Evolutionary conservation across 1,140 invertebrate genomes (phyloP), one percentile per base, ranked within the genome.

Genomic region (Dreissena rostriformis): DNA sequence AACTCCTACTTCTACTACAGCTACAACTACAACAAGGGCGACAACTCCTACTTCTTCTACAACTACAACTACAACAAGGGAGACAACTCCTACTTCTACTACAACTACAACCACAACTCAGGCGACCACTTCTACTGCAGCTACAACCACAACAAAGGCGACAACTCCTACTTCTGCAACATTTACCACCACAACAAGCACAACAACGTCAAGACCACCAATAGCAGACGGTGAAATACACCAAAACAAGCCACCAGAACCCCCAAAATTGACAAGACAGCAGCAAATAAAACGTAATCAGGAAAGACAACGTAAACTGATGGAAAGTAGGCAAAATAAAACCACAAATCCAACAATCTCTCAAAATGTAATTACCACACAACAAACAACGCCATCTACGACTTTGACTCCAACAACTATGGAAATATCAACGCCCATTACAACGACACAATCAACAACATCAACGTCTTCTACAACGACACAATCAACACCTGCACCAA

Each of bases 281-380:
- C 65, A 67, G 29, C 65, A 67, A 67, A 14, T 67, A 67, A 24
- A n/a, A 67, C 29, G 8, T 15, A 63, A 63, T n/a, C 57, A n/a
- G 11, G 19, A 19, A 63, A 63, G 57, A 19, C 57, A 11, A 4
- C 57, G 24, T 24, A 24, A 63, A 19, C 2, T n/a, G 2, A 63
- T 19, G 19, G 2, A 63, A 24, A 63, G 12, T 19, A 63, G 57
- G 19, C 57, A 63, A 24, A n/a, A n/a, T 6, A 63, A 63, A 63
- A 63, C 57, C 19, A n/a, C 24, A 19, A 19, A 11, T 63, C 57
- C 19, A 63, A 63, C 19, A 63, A 11, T n/a, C 24, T 4, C 19
- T 24, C 57, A 63, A 2, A 63, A 63, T 39, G 39, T 39, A 5
- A 39, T 39, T 5, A 39, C 4, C 39, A 39, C 39, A 39, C 39